Conservation (phyloP, 2,113 vertebrate species). For the Scytalopus superciliaris region DNA sequence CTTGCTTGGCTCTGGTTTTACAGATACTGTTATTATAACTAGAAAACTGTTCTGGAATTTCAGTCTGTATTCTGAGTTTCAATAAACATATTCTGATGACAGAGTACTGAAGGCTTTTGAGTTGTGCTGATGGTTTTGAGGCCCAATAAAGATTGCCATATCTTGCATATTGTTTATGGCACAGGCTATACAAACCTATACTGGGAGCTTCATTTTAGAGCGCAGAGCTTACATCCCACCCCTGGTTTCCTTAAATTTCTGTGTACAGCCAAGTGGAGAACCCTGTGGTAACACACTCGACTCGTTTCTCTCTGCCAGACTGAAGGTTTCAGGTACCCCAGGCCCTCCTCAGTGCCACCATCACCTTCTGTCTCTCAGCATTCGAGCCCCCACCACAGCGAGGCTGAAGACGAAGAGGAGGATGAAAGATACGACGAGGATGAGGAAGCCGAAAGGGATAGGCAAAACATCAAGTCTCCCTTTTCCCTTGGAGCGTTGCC, state of each 20-base stretch:
- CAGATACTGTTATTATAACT: background rate
- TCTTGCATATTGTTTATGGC: background rate
- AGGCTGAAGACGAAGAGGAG: conserved; percentile 77
- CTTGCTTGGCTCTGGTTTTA: background rate
- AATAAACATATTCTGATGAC: background rate
- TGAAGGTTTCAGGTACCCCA: conserved; percentile 89
- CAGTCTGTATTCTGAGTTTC: background rate
- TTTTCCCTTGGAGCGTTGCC: conserved; percentile 74
- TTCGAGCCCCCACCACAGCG: conserved; percentile 91
- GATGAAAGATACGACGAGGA: conserved; percentile 90
- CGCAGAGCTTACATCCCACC: background rate
- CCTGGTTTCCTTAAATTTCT: background rate
- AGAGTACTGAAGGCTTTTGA: background rate
- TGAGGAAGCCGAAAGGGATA: conserved; percentile 89
- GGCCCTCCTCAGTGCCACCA: conserved; percentile 90
- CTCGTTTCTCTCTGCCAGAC: conserved; percentile 72
- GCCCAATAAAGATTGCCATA: background rate
- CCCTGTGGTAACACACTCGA: background rate
- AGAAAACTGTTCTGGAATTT: background rate
- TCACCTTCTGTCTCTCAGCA: conserved; percentile 89
- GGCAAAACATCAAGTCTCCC: conserved; percentile 89
- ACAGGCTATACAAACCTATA: no score
- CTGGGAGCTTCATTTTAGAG: background rate
- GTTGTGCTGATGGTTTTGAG: background rate
- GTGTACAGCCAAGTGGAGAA: background rate